A percentile compares a stretch with the other conserved stretches of the same genome.
phyloP scores from a whole-genome alignment of 2,888 invertebrate species.

The Barypeithes pellucidus region DNA sequence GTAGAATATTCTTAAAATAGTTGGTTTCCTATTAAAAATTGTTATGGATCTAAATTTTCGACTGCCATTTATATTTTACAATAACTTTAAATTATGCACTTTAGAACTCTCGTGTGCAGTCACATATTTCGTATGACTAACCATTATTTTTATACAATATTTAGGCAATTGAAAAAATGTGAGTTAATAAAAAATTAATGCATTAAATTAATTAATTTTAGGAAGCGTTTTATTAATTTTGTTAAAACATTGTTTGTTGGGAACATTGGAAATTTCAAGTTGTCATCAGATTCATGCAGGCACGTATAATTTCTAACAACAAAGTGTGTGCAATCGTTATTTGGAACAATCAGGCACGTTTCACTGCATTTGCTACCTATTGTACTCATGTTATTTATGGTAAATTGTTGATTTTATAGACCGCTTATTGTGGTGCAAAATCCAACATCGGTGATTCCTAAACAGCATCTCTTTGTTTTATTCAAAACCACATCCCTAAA shows the following conservation, averaged over 20 bases:
- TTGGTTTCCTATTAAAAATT: too few relatives aligned
- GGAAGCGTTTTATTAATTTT: background rate
- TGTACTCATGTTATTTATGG: background rate
- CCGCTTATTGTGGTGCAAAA: constrained; percentile 1
- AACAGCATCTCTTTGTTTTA: background rate
- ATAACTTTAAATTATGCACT: too few relatives aligned
- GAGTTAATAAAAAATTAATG: background rate
- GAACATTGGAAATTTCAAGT: background rate
- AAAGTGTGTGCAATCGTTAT: background rate
- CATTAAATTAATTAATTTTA: background rate
- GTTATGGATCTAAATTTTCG: too few relatives aligned
- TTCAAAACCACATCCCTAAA: background rate
- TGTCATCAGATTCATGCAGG: background rate
- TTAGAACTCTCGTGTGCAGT: too few relatives aligned
- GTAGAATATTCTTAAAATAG: too few relatives aligned
- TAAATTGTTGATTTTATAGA: background rate
- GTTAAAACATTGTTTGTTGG: background rate
- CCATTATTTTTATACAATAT: too few relatives aligned
- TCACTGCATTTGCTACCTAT: background rate
- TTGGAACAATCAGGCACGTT: constrained; percentile 3
- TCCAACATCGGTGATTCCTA: background rate
- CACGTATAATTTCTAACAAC: constrained; percentile 6
- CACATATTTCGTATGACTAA: too few relatives aligned
- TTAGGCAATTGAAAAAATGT: too few relatives aligned
- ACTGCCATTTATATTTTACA: too few relatives aligned